A percentile compares a stretch with the other conserved stretches of the same genome.
Evolutionary conservation across 1,140 invertebrate genomes (phyloP).

Genomic region (Belonocnema kinseyi): DNA sequence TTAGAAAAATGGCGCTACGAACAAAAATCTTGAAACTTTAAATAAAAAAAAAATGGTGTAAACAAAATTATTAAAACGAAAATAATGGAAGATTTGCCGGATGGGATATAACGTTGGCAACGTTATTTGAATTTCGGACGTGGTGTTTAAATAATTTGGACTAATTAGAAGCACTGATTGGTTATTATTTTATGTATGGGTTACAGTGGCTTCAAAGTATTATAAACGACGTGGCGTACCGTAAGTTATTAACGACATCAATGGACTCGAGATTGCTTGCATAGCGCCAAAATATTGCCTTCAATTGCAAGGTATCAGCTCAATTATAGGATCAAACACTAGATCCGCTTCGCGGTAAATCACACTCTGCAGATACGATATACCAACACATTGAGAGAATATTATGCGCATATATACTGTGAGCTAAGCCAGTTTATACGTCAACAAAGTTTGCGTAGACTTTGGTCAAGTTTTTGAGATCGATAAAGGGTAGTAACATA

Average conservation of each 20-base stretch:
- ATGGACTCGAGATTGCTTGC: slow-evolving; percentile 10
- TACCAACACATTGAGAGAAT: slow-evolving; percentile 38
- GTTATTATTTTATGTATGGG: too few species aligned
- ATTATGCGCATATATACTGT: slow-evolving; percentile 56
- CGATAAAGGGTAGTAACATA: slow-evolving; percentile 48
- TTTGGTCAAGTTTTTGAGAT: slow-evolving; percentile 50
- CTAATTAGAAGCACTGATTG: too few species aligned
- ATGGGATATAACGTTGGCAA: too few species aligned
- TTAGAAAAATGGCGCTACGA: too few species aligned
- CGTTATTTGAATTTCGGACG: too few species aligned
- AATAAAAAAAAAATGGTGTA: too few species aligned
- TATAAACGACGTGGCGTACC: background rate
- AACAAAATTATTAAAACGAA: too few species aligned
- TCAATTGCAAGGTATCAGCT: slow-evolving; percentile 38
- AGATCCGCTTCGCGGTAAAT: slow-evolving; percentile 60
- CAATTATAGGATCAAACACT: slow-evolving; percentile 68
- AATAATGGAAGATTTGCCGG: too few species aligned
- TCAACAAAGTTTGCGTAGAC: slow-evolving; percentile 65
- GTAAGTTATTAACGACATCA: background rate
- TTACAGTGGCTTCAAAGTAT: too few species aligned
- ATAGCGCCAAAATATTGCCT: slow-evolving; percentile 41
- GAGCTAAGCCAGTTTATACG: slow-evolving; percentile 70
- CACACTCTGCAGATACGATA: slow-evolving; percentile 59
- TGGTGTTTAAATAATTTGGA: too few species aligned
- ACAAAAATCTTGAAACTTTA: too few species aligned